Conservation (phyloP, 2,797 vertebrate species). For the Clangula hyemalis region DNA sequence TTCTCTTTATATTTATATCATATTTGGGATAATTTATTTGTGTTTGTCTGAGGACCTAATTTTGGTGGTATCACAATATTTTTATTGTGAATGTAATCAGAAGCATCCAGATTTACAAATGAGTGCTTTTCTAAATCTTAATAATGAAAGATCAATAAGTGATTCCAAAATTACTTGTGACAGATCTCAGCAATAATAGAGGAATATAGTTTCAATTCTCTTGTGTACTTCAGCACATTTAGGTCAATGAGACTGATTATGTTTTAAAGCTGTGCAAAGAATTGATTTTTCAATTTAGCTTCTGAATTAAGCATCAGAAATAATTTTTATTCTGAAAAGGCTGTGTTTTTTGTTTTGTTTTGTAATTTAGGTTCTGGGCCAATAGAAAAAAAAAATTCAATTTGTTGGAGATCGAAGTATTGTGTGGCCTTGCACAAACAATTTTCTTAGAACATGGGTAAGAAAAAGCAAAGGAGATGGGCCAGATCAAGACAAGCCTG, state of each 20-base stretch:
- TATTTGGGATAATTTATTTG: not conserved
- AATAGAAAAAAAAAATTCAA: not conserved
- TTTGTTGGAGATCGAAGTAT: not conserved
- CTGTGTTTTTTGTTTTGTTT: not conserved
- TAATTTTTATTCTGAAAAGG: not conserved
- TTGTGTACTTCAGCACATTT: not conserved
- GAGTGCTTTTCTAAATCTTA: constrained; percentile 22
- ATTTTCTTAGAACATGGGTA: not conserved
- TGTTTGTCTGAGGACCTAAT: not conserved
- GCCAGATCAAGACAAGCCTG: not conserved
- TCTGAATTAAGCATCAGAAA: not conserved
- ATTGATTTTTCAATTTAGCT: constrained; percentile 33
- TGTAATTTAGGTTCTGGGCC: not conserved
- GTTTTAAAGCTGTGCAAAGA: not conserved
- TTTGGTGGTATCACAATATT: not conserved
- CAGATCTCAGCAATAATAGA: constrained; percentile 14
- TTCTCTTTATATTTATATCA: not conserved
- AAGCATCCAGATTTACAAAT: not conserved
- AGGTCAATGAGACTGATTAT: not conserved
- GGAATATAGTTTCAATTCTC: constrained; percentile 7
- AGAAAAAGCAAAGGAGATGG: not conserved
- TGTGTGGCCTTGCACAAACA: not conserved
- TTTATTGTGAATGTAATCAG: not conserved
- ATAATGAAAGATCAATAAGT: constrained; percentile 1
- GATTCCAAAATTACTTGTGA: constrained; percentile 34